Conservation (phyloP, 2,113 vertebrate genomes). For the Lophochroa leadbeateri region DNA sequence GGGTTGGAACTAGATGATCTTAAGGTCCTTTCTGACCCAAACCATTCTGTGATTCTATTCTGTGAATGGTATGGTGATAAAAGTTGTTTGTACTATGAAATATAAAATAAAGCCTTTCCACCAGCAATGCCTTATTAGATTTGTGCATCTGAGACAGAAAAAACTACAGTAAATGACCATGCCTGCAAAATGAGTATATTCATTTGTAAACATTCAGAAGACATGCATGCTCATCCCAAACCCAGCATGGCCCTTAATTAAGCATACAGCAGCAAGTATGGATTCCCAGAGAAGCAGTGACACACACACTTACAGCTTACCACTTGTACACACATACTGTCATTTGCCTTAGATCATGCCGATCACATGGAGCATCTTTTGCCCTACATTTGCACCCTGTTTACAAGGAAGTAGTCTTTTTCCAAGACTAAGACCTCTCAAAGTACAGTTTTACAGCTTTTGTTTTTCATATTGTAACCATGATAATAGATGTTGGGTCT, state of each 20-base stretch:
- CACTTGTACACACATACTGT: neutral
- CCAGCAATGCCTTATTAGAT: neutral
- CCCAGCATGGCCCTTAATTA: neutral
- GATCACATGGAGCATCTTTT: neutral
- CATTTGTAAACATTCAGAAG: neutral
- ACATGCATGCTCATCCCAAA: neutral
- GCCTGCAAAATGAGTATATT: neutral
- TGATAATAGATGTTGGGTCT: neutral
- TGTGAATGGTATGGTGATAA: rapidly evolving
- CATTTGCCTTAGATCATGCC: neutral
- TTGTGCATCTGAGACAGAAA: neutral
- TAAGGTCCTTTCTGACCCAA: neutral
- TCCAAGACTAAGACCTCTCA: neutral
- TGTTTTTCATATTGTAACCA: neutral
- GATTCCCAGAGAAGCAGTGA: neutral
- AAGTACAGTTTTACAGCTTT: neutral
- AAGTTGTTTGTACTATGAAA: neutral
- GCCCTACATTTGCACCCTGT: rapidly evolving
- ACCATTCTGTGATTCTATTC: neutral
- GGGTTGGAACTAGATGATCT: neutral
- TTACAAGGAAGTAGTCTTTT: neutral
- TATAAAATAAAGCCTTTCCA: neutral
- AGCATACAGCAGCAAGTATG: neutral
- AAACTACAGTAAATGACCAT: neutral
- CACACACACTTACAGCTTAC: neutral